These are phyloP conservation scores for Protobothrops flavoviridis DNA, from an alignment of 2,113 vertebrate genomes.

Conservation along the genomic window DNA sequence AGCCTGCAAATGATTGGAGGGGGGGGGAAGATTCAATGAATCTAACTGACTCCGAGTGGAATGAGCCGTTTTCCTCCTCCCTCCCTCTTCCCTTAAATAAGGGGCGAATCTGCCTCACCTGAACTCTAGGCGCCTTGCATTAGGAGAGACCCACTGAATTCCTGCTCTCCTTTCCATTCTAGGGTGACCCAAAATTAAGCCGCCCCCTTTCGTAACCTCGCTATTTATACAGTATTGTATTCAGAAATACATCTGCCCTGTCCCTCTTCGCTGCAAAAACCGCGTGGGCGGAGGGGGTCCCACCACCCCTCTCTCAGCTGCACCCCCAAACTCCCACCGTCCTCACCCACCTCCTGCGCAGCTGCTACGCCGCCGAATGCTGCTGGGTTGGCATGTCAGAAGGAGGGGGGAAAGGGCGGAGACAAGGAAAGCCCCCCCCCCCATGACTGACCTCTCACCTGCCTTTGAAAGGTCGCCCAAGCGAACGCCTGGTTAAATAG, in stretches of 20 bases:
- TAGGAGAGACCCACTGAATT: not conserved
- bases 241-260: not conserved
- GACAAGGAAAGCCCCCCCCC: constrained; percentile 4
- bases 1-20: not conserved
- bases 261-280: not conserved
- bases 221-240: not conserved
- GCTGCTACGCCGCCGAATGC: constrained; percentile 47
- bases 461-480: accelerated
- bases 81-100: not conserved
- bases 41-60: not conserved
- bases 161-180: not conserved
- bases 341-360: constrained; percentile 33
- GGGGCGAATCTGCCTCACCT: not conserved
- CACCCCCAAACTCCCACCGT: not conserved
- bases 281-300: not conserved
- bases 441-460: constrained; percentile 18
- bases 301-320: not conserved
- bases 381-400: constrained; percentile 66
- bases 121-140: not conserved
- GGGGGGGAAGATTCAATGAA: not conserved
- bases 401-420: constrained; percentile 1
- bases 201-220: not conserved
- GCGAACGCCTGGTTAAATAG: not conserved
- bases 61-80: not conserved
- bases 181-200: not conserved